A percentile compares a stretch with the other conserved stretches of the same genome.
Conservation (phyloP, 2,888 invertebrate species). For the Lepidonotus clava region DNA sequence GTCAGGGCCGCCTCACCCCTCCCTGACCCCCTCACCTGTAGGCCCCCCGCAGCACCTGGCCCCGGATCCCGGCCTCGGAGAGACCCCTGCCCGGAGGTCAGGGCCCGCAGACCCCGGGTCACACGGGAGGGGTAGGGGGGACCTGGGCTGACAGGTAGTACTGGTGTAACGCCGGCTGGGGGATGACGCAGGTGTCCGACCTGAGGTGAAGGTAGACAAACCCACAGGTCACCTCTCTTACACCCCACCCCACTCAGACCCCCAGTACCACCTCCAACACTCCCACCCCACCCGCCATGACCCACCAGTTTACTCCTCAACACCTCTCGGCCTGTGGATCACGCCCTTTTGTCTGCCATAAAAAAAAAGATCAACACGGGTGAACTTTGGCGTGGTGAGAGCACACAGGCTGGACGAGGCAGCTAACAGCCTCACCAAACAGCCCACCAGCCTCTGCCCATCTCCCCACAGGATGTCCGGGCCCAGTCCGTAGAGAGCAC, state of each 20-base stretch:
- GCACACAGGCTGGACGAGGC: too few species aligned
- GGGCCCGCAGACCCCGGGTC: background rate
- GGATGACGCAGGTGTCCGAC: too few species aligned
- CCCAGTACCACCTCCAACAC: background rate
- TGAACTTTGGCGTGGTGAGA: constrained; percentile 25
- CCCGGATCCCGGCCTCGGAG: background rate
- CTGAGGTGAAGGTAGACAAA: too few species aligned
- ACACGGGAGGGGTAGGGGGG: too few species aligned
- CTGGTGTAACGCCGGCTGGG: too few species aligned
- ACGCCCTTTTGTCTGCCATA: background rate
- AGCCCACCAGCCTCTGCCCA: background rate
- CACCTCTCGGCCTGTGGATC: background rate
- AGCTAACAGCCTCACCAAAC: background rate
- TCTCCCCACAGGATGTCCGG: background rate
- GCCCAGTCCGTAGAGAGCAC: background rate
- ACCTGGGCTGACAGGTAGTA: too few species aligned
- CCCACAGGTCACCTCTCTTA: background rate
- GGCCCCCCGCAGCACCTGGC: background rate
- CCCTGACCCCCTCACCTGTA: background rate
- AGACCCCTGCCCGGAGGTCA: background rate
- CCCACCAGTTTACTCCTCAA: background rate
- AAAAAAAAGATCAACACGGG: constrained; percentile 18
- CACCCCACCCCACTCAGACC: background rate
- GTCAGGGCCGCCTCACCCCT: background rate
- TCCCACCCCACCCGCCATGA: background rate